Conservation (phyloP, 2,797 vertebrate species). For the Tapirus indicus region DNA sequence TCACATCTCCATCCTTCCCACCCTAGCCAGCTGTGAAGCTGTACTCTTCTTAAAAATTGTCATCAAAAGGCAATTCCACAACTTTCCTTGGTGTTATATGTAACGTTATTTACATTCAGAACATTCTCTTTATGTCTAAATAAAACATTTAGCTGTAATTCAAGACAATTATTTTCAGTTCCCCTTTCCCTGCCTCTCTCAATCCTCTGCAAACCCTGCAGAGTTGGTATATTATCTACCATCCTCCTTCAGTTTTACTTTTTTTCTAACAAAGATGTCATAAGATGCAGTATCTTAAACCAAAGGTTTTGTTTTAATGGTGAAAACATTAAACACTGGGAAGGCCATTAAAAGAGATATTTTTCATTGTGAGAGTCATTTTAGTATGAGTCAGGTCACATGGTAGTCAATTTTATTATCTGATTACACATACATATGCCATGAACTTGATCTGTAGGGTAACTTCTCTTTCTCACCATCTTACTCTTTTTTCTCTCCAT, state of each 20-base stretch:
- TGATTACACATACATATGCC: neutral
- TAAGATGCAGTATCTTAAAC: neutral
- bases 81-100: neutral
- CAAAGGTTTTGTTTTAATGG: neutral
- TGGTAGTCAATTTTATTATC: neutral
- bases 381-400: neutral
- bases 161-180: neutral
- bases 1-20: neutral
- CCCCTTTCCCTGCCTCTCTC: neutral
- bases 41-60: neutral
- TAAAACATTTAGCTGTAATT: conserved; percentile 47
- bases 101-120: conserved; percentile 1
- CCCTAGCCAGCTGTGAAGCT: neutral
- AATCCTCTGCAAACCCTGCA: neutral
- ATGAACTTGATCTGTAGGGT: neutral
- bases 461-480: neutral
- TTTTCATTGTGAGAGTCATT: neutral
- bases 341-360: neutral
- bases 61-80: neutral
- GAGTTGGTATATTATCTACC: neutral
- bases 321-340: neutral
- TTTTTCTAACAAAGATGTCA: neutral
- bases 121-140: conserved; percentile 1
- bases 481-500: neutral
- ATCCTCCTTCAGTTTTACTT: neutral